Percentiles rank a stretch among this genome's conserved stretches.
Conservation (phyloP, 2,888 invertebrate genomes). For the Acheta domesticus region DNA sequence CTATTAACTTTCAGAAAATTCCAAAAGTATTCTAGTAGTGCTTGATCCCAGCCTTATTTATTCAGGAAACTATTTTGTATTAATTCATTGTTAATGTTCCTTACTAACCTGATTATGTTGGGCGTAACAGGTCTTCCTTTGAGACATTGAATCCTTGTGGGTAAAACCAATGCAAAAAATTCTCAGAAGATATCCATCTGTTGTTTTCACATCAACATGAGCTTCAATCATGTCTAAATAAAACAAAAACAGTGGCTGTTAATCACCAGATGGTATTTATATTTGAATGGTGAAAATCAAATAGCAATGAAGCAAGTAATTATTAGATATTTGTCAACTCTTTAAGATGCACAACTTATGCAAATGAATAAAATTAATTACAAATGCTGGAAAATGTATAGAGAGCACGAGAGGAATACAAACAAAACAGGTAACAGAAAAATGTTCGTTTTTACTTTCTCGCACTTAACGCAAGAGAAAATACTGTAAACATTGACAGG, state of each 20-base stretch:
- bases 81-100: not conserved
- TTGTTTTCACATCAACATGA: constrained; percentile 95
- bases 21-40: not conserved
- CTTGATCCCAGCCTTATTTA: not conserved
- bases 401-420: too few species aligned
- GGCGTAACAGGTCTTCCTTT: constrained; percentile 97
- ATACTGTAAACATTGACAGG: too few species aligned
- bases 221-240: constrained; percentile 89
- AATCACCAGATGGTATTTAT: too few species aligned
- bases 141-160: constrained; percentile 88
- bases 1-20: not conserved
- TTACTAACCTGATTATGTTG: constrained; percentile 87
- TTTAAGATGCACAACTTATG: too few species aligned
- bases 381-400: too few species aligned
- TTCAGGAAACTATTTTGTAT: too few species aligned
- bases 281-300: too few species aligned
- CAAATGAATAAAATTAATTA: too few species aligned
- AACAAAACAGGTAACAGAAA: too few species aligned
- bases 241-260: not conserved
- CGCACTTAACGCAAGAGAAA: too few species aligned
- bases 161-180: constrained; percentile 99
- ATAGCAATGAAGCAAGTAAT: not conserved
- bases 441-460: too few species aligned
- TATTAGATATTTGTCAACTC: not conserved
- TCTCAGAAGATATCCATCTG: constrained; percentile 91